These are phyloP conservation scores for Sarcophaga rosellei DNA, from an alignment of 2,888 invertebrate species.

Conservation along the genomic window DNA sequence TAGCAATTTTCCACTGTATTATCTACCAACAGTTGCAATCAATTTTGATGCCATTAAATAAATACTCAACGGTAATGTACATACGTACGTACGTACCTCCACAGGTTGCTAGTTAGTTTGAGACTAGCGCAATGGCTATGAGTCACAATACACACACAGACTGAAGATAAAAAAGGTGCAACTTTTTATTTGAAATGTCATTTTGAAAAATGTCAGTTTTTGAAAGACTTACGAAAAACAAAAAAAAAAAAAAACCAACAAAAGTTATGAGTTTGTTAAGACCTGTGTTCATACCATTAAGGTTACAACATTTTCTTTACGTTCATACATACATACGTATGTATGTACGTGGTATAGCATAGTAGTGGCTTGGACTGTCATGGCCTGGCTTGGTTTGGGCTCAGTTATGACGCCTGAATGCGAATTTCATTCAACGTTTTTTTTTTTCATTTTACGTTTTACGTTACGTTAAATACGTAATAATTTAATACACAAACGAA, in stretches of 20 bases:
- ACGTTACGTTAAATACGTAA: background rate
- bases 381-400: background rate
- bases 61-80: background rate
- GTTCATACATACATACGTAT: no score
- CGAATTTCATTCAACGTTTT: background rate
- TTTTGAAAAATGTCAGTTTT: conserved; percentile 64
- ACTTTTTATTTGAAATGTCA: conserved; percentile 51
- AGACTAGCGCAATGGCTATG: no score
- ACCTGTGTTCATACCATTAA: background rate
- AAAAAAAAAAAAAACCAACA: background rate
- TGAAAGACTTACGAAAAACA: conserved; percentile 59
- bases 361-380: background rate
- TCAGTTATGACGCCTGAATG: background rate
- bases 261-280: conserved; percentile 32
- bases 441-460: background rate
- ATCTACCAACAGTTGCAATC: conserved; percentile 14
- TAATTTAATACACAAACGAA: background rate
- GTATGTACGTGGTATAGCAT: background rate
- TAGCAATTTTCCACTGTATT: conserved; percentile 48
- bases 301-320: background rate
- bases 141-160: no score
- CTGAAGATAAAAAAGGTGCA: background rate
- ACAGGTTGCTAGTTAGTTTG: background rate
- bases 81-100: background rate
- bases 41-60: background rate